These are phyloP conservation scores for Rambutsinella grinnellia DNA, from an alignment of 2,888 invertebrate species.

Conservation along the genomic window DNA sequence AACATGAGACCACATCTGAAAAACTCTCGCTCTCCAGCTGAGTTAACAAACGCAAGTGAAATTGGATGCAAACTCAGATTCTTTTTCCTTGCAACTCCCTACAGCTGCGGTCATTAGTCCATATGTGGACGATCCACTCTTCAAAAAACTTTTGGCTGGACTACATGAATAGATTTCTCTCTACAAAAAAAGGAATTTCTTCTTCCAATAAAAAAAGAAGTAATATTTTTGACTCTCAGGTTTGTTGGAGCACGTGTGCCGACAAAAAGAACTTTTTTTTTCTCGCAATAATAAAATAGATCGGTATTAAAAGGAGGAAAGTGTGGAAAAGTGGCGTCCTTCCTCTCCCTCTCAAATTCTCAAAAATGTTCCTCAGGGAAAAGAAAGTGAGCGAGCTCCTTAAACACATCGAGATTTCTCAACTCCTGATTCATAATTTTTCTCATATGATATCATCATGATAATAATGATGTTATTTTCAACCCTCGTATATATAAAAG, in stretches of 20 bases:
- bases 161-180: background rate
- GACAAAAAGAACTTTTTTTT: background rate
- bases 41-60: slow-evolving; percentile 20
- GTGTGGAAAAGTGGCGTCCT: slow-evolving; percentile 15
- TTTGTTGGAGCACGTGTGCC: background rate
- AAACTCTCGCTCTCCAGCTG: no score
- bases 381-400: background rate
- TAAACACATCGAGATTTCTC: slow-evolving; percentile 32
- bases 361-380: slow-evolving; percentile 43
- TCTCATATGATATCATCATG: slow-evolving; percentile 15
- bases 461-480: slow-evolving; percentile 11
- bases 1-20: slow-evolving; percentile 23
- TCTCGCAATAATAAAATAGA: background rate
- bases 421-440: slow-evolving; percentile 37
- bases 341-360: slow-evolving; percentile 18
- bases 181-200: background rate
- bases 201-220: background rate
- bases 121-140: background rate
- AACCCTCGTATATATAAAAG: no score
- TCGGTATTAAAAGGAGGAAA: slow-evolving; percentile 1
- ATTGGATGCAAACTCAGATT: slow-evolving; percentile 35
- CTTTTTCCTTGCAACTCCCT: slow-evolving; percentile 4
- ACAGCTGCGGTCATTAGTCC: slow-evolving; percentile 17
- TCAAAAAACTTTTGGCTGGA: background rate
- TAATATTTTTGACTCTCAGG: no score